Conservation (phyloP, 2,888 invertebrate species). For the Nomada flava region DNA sequence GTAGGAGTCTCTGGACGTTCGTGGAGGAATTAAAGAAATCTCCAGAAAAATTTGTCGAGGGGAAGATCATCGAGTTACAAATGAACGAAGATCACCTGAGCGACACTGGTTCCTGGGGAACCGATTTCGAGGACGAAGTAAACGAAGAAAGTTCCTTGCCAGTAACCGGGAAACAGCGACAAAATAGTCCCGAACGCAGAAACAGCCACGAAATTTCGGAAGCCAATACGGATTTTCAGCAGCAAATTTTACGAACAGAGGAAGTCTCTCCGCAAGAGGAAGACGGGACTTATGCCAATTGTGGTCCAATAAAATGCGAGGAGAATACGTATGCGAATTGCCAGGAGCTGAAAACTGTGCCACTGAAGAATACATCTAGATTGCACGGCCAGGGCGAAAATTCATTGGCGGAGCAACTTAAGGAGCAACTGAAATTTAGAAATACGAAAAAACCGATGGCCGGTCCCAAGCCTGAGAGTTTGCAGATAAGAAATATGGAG, state of each 20-base stretch:
- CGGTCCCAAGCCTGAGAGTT: slow-evolving; percentile 65
- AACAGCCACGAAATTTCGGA: neutral
- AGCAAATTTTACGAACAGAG: neutral
- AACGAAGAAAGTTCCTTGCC: slow-evolving; percentile 66
- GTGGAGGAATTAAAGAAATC: slow-evolving; percentile 77
- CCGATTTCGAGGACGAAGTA: slow-evolving; percentile 80
- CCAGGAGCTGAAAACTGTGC: slow-evolving; percentile 34
- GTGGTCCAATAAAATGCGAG: slow-evolving; percentile 47
- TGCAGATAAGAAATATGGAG: slow-evolving; percentile 39
- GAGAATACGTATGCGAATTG: slow-evolving; percentile 66
- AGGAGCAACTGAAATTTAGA: slow-evolving; percentile 73
- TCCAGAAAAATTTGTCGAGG: slow-evolving; percentile 76
- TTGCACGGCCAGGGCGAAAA: slow-evolving; percentile 65
- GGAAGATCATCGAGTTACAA: slow-evolving; percentile 51
- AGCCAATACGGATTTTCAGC: neutral
- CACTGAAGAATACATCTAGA: slow-evolving; percentile 66
- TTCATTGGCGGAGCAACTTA: slow-evolving; percentile 74
- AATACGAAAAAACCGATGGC: slow-evolving; percentile 64
- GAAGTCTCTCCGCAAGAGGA: slow-evolving; percentile 40
- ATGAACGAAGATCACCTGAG: slow-evolving; percentile 70
- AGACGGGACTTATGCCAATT: slow-evolving; percentile 79
- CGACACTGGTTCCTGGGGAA: slow-evolving; percentile 81
- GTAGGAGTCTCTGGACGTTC: slow-evolving; percentile 78
- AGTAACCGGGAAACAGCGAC: neutral
- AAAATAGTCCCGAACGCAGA: slow-evolving; percentile 7